phyloP scores from a whole-genome alignment of 2,888 invertebrate species.

The Pelosia muscerda region DNA sequence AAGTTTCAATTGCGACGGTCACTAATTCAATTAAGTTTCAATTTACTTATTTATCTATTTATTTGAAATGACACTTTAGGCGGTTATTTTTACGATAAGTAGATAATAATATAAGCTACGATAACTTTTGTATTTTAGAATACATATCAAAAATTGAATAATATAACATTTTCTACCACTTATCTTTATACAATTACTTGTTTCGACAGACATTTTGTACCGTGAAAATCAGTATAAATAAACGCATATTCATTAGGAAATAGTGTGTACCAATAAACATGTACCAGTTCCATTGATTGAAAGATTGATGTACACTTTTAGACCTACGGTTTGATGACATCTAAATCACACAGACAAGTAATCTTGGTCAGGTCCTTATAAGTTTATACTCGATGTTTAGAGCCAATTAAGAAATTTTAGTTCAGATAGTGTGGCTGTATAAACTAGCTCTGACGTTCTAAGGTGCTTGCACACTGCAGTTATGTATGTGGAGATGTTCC shows the following conservation, averaged over 20 bases:
- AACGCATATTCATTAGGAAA: conserved; percentile 5
- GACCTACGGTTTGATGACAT: conserved; percentile 9
- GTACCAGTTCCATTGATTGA: conserved; percentile 18
- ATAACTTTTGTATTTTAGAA: not conserved
- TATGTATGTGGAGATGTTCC: not conserved
- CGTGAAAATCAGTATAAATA: not conserved
- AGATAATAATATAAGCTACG: too few relatives aligned
- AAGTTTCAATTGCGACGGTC: too few relatives aligned
- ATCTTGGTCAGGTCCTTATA: conserved; percentile 7
- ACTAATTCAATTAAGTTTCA: too few relatives aligned
- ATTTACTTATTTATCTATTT: too few relatives aligned
- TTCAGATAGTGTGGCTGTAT: not conserved
- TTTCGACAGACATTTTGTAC: not conserved
- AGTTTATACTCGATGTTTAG: not conserved
- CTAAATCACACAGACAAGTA: conserved; percentile 18
- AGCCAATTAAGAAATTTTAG: conserved; percentile 39
- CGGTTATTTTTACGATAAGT: too few relatives aligned
- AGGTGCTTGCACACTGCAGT: not conserved
- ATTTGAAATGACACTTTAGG: too few relatives aligned
- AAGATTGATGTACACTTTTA: conserved; percentile 20
- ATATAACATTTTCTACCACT: not conserved
- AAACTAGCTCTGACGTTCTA: conserved; percentile 8
- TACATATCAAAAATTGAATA: not conserved
- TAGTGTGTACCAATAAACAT: conserved; percentile 7
- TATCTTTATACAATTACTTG: not conserved